Evolutionary conservation across 2,888 invertebrate species (phyloP), one percentile per base, ranked within the genome.

Genomic region (Erebia ligea): DNA sequence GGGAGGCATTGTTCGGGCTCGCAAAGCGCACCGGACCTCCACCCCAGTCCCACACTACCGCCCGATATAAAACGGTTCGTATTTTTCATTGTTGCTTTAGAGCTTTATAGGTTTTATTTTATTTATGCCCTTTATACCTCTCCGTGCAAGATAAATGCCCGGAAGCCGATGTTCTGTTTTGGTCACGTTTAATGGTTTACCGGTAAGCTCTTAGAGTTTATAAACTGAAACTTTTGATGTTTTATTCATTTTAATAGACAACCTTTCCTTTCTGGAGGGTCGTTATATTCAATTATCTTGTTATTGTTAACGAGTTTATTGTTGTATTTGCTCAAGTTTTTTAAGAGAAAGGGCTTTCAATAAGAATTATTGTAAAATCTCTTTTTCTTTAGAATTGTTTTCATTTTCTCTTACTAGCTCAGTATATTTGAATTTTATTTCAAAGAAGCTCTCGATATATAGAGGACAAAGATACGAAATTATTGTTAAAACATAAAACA

Each of bases 51-150:
- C 81, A 77, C 80, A 79, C 82, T 81, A 78, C 78, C 75, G 61
- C 85, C 86, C 87, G 77, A 85, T 90, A 85, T 86, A 89, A 91
- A 92, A 90, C 91, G 92, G 92, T 92, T 87, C 90, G 92, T 92
- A 92, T 92, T 92, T 92, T 92, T 93, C 92, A 92, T 92, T 92
- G 92, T 92, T 92, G 89, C 90, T 91, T 88, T 91, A 90, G 89
- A 91, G 86, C 88, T 89, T 91, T 92, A 92, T 92, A 92, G 91
- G 90, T 92, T 92, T 90, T 92, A 86, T 86, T 91, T 91, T 92
- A 91, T 92, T 92, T 92, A 89, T 88, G 87, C 87, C 86, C 87
- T 90, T 90, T 91, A 90, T 92, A 89, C 88, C 87, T 87, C 85
- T 82, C 83, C 81, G 85, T 87, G 83, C 84, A 86, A 91, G 89